Percentiles rank a stretch among this genome's conserved stretches.
phyloP scores from a whole-genome alignment of 2,888 invertebrate species.

The Nudaria mundana region DNA sequence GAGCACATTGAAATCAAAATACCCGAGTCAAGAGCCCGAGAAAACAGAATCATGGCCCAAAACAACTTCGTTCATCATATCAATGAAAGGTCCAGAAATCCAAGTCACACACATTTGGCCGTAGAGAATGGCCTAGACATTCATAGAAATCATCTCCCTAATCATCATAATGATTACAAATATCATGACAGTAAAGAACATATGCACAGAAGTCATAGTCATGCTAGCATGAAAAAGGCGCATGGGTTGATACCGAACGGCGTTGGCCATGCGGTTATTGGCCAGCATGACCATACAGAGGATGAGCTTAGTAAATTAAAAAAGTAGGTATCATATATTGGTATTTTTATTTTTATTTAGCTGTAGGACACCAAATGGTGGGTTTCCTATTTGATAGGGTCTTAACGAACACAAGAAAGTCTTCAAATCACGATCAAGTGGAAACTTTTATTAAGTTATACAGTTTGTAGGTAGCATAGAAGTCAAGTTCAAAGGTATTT shows the following conservation, averaged over 20 bases:
- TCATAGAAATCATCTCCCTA: constrained; percentile 35
- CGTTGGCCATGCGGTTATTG: constrained; percentile 55
- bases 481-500: too few species aligned
- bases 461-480: too few species aligned
- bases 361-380: too few species aligned
- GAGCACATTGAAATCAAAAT: constrained; percentile 82
- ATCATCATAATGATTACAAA: constrained; percentile 26
- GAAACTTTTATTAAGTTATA: too few species aligned
- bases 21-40: constrained; percentile 74
- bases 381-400: too few species aligned
- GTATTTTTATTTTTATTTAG: too few species aligned
- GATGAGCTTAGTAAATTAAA: constrained; percentile 57
- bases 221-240: constrained; percentile 67
- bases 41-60: constrained; percentile 73
- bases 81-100: constrained; percentile 64
- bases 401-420: too few species aligned
- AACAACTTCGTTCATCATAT: constrained; percentile 72
- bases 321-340: constrained; percentile 56
- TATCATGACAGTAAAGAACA: constrained; percentile 43
- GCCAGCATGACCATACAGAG: constrained; percentile 56
- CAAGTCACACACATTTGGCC: constrained; percentile 61
- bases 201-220: constrained; percentile 71
- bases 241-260: constrained; percentile 66
- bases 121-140: constrained; percentile 61
- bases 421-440: too few species aligned